Evolutionary conservation across 2,888 invertebrate species (phyloP).

Genomic region (Spicauda simplicius): DNA sequence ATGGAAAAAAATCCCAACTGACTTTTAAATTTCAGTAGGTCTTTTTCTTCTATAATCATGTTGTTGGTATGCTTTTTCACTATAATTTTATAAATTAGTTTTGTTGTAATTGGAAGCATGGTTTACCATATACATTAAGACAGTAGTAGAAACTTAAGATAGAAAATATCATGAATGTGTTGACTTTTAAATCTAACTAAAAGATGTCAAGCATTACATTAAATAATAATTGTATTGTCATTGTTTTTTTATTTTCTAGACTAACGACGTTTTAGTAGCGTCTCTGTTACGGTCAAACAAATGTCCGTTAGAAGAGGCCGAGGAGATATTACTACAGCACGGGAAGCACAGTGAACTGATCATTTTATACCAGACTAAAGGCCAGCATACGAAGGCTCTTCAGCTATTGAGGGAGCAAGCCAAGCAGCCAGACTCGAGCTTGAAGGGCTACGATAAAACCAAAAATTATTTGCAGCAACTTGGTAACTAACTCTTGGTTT

Average conservation of each 20-base stretch:
- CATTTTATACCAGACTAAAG: conserved; percentile 97
- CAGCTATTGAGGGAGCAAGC: conserved; percentile 93
- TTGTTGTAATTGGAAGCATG: too few species aligned
- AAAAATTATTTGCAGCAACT: conserved; percentile 96
- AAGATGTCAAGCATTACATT: too few species aligned
- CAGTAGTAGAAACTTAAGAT: too few species aligned
- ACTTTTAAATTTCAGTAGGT: too few species aligned
- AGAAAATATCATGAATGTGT: too few species aligned
- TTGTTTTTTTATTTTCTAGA: conserved; percentile 80
- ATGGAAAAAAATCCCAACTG: too few species aligned
- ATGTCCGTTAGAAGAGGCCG: conserved; percentile 97
- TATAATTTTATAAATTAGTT: too few species aligned
- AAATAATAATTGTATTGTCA: too few species aligned
- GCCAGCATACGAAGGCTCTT: conserved; percentile 95
- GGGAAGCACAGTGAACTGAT: conserved; percentile 97
- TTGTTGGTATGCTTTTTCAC: too few species aligned
- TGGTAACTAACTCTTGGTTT: conserved; percentile 72
- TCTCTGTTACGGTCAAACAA: conserved; percentile 95
- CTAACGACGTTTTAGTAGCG: conserved; percentile 97
- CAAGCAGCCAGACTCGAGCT: conserved; percentile 89
- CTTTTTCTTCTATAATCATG: too few species aligned
- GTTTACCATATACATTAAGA: too few species aligned
- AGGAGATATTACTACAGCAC: conserved; percentile 93
- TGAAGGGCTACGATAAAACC: conserved; percentile 92
- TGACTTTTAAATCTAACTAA: too few species aligned